Evolutionary conservation across 2,113 vertebrate genomes (phyloP), one percentile per base, ranked within the genome.

Genomic region (Psammodynastes pulverulentus): DNA sequence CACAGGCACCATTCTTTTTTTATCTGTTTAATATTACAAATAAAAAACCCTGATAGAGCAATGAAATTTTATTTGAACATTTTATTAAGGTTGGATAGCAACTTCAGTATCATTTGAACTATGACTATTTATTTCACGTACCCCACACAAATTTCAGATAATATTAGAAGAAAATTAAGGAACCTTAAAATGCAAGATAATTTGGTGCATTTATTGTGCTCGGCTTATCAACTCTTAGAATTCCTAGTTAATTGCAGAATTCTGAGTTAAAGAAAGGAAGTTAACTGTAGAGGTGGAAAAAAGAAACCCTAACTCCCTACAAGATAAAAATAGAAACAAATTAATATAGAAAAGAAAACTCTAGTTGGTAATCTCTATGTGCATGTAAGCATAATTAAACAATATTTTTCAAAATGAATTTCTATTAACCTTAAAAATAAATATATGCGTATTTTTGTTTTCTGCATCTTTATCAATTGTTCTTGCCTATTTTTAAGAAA

Each of bases 401-500:
- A 29, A 84, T 45, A 52, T 51, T n/a, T 85, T 84, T 91, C 62
- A 58, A 93, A 94, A 26, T 5, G 45, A 72, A n/a, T 79, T 95
- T 79, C 21, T 85, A 90, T 48, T 93, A 91, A 39, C 94, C 93
- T 94, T 95, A 91, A n/a, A 10, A 52, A 48, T 46, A 93, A 95
- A 94, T 94, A 62, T 34, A 79, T 86, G 58, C 62, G 0, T 23
- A 54, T 54, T 54, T 54, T 88, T 93, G 2, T 93, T 95, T 94
- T 92, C 88, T 72, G 26, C 26, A 3, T 45, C 88, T 72, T 94
- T 90, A 92, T 87, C 93, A 92, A 79, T 51, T 95, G 93, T 88
- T 51, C 85, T 39, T 97, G 94, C 93, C 94, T 97, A 94, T 95
- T 96, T 96, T 93, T 92, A 91, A 91, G 26, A 62, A 8, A 13